Percentiles rank a stretch among this genome's conserved stretches.
These are phyloP conservation scores for Lagopus muta DNA, from an alignment of 2,113 vertebrate species.

Conservation along the genomic window DNA sequence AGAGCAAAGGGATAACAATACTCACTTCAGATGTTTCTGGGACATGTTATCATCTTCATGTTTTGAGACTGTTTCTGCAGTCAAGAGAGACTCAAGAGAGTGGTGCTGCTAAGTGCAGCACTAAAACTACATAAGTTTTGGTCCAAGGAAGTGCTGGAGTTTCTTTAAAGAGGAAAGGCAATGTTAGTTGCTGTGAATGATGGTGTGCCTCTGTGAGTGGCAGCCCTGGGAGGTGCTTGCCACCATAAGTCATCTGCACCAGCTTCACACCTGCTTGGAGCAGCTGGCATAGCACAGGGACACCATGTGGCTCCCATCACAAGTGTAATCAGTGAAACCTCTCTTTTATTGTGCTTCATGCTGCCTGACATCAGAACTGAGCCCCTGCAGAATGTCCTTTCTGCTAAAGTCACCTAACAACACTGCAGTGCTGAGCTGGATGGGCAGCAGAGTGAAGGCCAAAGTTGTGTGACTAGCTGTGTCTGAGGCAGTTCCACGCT, in stretches of 20 bases:
- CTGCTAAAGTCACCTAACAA: neutral
- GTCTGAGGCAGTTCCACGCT: neutral
- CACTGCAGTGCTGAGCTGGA: neutral
- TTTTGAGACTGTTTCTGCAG: neutral
- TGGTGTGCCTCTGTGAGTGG: neutral
- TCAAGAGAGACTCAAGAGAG: too few relatives aligned
- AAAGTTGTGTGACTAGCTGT: neutral
- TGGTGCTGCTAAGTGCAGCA: neutral
- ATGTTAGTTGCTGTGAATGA: neutral
- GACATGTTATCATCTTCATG: neutral
- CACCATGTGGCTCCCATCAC: neutral
- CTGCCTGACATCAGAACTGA: neutral
- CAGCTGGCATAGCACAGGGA: neutral
- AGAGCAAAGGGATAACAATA: neutral
- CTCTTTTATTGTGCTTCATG: neutral
- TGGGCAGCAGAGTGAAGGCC: neutral
- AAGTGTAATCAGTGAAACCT: neutral
- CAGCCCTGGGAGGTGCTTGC: neutral
- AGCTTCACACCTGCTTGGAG: neutral
- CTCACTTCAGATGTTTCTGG: neutral
- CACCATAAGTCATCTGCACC: accelerated
- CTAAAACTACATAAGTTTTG: neutral
- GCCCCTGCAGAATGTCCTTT: neutral
- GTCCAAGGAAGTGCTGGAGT: neutral
- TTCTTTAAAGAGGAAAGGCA: neutral